Evolutionary conservation across 2,797 vertebrate genomes (phyloP), one percentile per base, ranked within the genome.

Genomic region (Clarias platycephalus): DNA sequence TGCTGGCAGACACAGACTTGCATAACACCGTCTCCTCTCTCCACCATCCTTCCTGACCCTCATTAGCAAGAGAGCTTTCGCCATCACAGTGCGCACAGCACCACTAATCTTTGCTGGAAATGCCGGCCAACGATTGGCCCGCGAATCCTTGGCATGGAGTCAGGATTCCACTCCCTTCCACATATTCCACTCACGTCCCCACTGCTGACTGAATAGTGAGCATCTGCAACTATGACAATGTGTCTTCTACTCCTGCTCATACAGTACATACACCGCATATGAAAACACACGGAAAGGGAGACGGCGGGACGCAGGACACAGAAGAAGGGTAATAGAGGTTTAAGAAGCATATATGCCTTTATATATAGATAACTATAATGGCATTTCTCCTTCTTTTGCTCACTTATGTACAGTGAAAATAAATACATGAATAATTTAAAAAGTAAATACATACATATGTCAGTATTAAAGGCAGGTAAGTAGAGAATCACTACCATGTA

Each of bases 121-220:
- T 87, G 76, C 86, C 57, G 76, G 63, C 64, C n/a, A 81, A 80
- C 55, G 31, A 88, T 81, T 83, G 68, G 87, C 72, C 79, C 82
- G 22, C 57, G 72, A 83, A 67, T 83, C 82, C 67, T 83, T 87
- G 87, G 87, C 83, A 60, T 58, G 28, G 60, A n/a, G 76, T 86
- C 87, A 88, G 84, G 57, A 53, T 80, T 83, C 79, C 76, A 67
- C 70, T 81, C 83, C 83, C 57, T 68, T 84, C 37, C 82, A 67
- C 34, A 70, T 79, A 89, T 89, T 89, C 88, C 18, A 15, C 68
- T 81, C 89, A 89, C 87, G 84, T 88, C 81, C 84, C 71, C 62
- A 83, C 75, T 62, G 67, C 85, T 82, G 84, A 83, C 57, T 84
- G 82, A 87, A 88, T 81, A 85, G 76, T 84, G 83, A 85, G 85